Evolutionary conservation across 1,140 invertebrate species (phyloP).

Genomic region (Sycobia sp.): DNA sequence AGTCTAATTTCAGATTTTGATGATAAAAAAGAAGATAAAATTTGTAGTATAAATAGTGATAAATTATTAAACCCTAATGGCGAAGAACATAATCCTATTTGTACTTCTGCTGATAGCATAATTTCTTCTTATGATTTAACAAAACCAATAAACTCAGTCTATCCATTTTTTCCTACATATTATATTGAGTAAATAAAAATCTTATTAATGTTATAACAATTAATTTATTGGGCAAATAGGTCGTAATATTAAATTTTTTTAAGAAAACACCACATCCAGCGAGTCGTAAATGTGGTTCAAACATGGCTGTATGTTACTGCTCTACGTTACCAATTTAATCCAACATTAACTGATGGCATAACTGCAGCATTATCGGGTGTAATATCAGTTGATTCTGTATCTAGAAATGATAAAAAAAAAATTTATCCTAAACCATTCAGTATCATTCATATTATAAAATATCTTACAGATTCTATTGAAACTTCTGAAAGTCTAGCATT

Average conservation of each 20-base stretch:
- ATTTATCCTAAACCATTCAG: neutral
- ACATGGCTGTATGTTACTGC: conserved; percentile 41
- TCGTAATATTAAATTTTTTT: too few species aligned
- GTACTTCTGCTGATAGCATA: too few species aligned
- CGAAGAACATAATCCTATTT: too few species aligned
- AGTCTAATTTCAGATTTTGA: too few species aligned
- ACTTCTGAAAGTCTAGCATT: conserved; percentile 23
- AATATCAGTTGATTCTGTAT: neutral
- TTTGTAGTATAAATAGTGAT: too few species aligned
- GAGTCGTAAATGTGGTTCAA: conserved; percentile 22
- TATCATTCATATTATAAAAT: conserved; percentile 35
- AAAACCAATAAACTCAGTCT: neutral
- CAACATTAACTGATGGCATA: conserved; percentile 36
- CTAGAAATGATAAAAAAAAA: conserved; percentile 17
- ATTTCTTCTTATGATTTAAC: too few species aligned
- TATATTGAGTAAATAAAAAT: conserved; percentile 25
- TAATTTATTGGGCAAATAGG: too few species aligned
- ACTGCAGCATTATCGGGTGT: conserved; percentile 31
- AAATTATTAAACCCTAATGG: too few species aligned
- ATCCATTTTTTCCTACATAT: neutral
- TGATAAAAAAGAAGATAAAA: too few species aligned
- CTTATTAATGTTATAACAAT: neutral
- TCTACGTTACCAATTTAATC: conserved; percentile 39
- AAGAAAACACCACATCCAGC: conserved; percentile 7
- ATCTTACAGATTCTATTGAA: conserved; percentile 25